Conservation (phyloP, 2,888 invertebrate genomes). For the Hermaeophaga mercurialis region DNA sequence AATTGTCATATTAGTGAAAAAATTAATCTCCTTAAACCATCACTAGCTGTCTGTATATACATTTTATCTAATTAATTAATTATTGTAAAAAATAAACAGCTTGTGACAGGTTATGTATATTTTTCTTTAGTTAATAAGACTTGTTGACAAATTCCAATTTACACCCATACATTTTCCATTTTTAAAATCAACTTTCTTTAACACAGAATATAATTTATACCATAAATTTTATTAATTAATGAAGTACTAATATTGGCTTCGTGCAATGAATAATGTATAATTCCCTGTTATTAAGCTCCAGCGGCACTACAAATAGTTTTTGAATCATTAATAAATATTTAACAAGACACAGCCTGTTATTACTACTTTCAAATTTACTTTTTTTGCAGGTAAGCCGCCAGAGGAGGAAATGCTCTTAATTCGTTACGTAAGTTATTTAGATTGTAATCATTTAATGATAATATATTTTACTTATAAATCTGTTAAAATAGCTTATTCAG, state of each 20-base stretch:
- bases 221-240: slow-evolving; percentile 40
- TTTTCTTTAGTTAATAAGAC: neutral
- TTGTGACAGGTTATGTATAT: no score
- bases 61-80: no score
- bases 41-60: no score
- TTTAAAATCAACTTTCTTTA: neutral
- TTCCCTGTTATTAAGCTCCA: slow-evolving; percentile 33
- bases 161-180: neutral
- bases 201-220: slow-evolving; percentile 15
- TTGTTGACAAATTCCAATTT: slow-evolving; percentile 13
- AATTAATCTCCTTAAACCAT: no score
- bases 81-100: no score
- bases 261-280: slow-evolving; percentile 39
- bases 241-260: slow-evolving; percentile 37
- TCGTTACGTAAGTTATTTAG: slow-evolving; percentile 14
- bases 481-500: no score
- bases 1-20: no score
- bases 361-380: slow-evolving; percentile 30
- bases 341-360: slow-evolving; percentile 30
- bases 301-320: slow-evolving; percentile 34
- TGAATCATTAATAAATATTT: slow-evolving; percentile 30
- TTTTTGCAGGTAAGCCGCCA: slow-evolving; percentile 27
- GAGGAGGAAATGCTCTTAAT: slow-evolving; percentile 21
- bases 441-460: slow-evolving; percentile 17
- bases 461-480: no score